These are phyloP conservation scores for Sarotherodon lohbergeri DNA, from an alignment of 2,113 vertebrate species.

Conservation along the genomic window DNA sequence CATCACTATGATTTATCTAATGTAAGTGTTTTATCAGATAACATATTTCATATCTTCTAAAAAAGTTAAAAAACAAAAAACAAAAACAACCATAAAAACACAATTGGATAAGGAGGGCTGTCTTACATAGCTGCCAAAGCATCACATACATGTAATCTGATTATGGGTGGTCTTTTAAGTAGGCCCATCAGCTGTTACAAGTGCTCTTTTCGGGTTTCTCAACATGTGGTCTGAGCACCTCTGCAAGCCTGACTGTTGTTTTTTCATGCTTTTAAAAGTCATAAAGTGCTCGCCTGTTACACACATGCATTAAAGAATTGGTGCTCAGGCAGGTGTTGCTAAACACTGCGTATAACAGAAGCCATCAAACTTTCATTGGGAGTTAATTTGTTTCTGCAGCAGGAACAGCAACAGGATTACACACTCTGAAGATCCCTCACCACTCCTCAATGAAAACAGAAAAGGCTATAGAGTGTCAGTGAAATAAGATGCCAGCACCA, in stretches of 20 bases:
- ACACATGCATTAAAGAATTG: neutral
- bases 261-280: constrained; percentile 24
- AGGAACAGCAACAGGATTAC: neutral
- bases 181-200: neutral
- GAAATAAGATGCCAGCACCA: neutral
- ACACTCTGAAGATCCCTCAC: neutral
- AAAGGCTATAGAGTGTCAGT: neutral
- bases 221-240: constrained; percentile 32
- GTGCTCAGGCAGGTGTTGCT: constrained; percentile 2
- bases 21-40: neutral
- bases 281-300: neutral
- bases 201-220: constrained; percentile 24
- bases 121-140: neutral
- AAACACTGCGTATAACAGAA: neutral
- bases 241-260: neutral
- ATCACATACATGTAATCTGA: neutral
- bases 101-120: neutral
- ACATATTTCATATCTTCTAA: neutral
- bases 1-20: neutral
- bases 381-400: constrained; percentile 1
- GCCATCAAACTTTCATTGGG: neutral
- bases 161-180: constrained; percentile 50
- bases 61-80: neutral
- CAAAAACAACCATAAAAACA: neutral
- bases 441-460: constrained; percentile 12